Evolutionary conservation across 2,888 invertebrate species (phyloP).

Genomic region (Conus canariensis): DNA sequence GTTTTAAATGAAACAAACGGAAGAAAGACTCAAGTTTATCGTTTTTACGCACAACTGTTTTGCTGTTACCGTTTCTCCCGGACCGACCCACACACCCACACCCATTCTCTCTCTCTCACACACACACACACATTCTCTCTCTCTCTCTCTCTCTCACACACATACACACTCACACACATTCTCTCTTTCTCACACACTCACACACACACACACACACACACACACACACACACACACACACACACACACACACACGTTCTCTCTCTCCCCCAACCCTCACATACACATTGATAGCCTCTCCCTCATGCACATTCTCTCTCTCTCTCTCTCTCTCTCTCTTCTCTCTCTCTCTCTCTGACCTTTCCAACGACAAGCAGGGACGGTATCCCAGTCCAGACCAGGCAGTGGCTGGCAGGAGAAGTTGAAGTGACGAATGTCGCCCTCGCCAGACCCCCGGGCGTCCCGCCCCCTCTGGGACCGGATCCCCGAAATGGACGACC

Average conservation of each 20-base stretch:
- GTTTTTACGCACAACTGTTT: too few species aligned
- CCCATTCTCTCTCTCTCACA: neutral
- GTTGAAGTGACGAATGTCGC: neutral
- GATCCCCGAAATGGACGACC: neutral
- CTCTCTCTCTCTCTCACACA: neutral
- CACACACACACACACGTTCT: too few species aligned
- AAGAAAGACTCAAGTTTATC: too few species aligned
- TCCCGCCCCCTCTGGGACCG: neutral
- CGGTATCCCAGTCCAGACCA: neutral
- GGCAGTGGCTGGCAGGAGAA: neutral
- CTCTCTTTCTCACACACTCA: neutral
- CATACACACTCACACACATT: neutral
- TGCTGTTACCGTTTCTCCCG: too few species aligned
- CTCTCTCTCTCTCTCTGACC: conserved; percentile 13
- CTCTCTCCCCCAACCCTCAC: too few species aligned
- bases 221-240: too few species aligned
- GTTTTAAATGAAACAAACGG: too few species aligned
- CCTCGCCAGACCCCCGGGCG: neutral
- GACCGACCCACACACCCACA: too few species aligned
- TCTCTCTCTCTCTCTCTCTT: conserved; percentile 16
- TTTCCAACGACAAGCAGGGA: neutral
- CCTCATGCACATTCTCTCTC: neutral
- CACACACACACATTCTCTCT: neutral
- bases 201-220: too few species aligned
- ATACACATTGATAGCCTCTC: neutral